Conservation (phyloP, 2,888 invertebrate genomes). For the Patella ulyssiponensis region DNA sequence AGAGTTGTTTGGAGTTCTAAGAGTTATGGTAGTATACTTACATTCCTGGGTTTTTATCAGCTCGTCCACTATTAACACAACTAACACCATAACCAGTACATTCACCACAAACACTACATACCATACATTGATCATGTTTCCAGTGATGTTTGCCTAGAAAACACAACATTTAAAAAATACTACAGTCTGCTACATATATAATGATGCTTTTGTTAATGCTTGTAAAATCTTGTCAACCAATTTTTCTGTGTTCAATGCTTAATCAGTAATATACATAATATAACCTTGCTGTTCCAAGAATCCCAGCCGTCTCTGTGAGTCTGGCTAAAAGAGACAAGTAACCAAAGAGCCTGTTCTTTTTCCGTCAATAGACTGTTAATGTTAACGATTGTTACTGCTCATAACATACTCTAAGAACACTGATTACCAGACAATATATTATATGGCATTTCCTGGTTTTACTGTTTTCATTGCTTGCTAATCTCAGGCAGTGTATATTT, state of each 20-base stretch:
- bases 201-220: background rate
- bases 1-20: no score
- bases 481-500: no score
- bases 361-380: no score
- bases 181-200: background rate
- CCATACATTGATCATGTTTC: slow-evolving; percentile 86
- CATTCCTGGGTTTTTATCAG: slow-evolving; percentile 87
- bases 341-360: no score
- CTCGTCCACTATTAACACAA: slow-evolving; percentile 83
- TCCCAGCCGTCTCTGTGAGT: no score
- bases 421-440: no score
- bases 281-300: no score
- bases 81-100: slow-evolving; percentile 93
- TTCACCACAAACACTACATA: slow-evolving; percentile 91
- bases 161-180: background rate
- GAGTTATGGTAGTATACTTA: slow-evolving; percentile 74
- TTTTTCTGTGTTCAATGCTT: background rate
- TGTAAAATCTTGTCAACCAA: background rate
- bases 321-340: no score
- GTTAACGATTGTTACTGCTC: no score
- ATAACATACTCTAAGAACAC: no score
- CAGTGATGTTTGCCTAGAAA: slow-evolving; percentile 81
- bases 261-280: background rate
- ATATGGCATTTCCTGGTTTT: no score
- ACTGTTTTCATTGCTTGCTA: no score